A percentile compares a stretch with the other conserved stretches of the same genome.
These are phyloP conservation scores for Trachurus trachurus DNA, from an alignment of 2,797 vertebrate genomes.

Conservation along the genomic window DNA sequence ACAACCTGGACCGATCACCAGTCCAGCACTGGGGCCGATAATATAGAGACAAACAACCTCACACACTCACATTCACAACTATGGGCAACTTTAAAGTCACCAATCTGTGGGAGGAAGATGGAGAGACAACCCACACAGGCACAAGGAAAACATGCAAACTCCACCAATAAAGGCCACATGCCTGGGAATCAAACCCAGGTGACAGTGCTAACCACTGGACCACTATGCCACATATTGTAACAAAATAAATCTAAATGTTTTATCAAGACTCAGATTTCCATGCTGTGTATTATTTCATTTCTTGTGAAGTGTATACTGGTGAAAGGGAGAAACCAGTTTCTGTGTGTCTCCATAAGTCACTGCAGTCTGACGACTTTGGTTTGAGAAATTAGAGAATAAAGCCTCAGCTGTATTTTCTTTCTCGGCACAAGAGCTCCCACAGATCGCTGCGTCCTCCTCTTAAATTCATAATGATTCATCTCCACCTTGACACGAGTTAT, in stretches of 20 bases:
- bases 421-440: background rate
- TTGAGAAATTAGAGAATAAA: background rate
- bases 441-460: constrained; percentile 78
- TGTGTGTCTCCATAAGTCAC: background rate
- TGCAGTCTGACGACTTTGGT: too few species aligned
- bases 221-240: background rate
- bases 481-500: constrained; percentile 89
- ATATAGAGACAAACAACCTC: too few species aligned
- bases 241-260: background rate
- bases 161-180: too few species aligned
- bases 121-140: too few species aligned
- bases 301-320: background rate
- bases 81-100: too few species aligned
- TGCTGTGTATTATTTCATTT: background rate
- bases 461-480: constrained; percentile 89
- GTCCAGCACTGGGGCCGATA: too few species aligned
- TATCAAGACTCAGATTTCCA: background rate
- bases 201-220: too few species aligned
- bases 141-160: too few species aligned
- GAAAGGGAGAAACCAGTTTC: background rate
- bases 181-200: too few species aligned
- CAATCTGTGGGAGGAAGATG: too few species aligned
- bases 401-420: background rate
- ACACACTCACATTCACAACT: too few species aligned
- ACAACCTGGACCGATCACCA: too few species aligned